These are phyloP conservation scores for Capromys pilorides DNA, from an alignment of 2,797 vertebrate species.

Conservation along the genomic window DNA sequence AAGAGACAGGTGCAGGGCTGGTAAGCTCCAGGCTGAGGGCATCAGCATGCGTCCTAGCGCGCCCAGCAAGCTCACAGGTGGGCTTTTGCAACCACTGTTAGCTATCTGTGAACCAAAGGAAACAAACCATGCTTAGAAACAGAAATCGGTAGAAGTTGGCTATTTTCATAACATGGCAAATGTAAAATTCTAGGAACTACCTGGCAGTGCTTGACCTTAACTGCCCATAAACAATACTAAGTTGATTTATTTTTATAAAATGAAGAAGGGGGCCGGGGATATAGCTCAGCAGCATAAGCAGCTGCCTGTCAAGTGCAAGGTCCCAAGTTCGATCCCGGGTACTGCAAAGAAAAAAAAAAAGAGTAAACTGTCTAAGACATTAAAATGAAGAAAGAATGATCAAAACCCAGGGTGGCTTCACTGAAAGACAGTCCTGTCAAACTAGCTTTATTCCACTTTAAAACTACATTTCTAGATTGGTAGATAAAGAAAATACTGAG, in stretches of 20 bases:
- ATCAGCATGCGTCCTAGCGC: background rate
- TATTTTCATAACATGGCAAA: conserved; percentile 15
- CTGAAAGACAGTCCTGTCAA: background rate
- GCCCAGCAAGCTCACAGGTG: background rate
- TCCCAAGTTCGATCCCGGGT: too few species aligned
- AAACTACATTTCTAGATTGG: background rate
- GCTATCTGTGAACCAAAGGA: background rate
- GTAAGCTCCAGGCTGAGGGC: conserved; percentile 24
- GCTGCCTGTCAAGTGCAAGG: too few species aligned
- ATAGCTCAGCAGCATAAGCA: too few species aligned
- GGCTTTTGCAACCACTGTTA: background rate
- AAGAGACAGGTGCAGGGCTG: conserved; percentile 29
- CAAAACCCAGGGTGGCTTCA: background rate
- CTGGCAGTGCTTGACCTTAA: background rate
- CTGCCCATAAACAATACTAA: conserved; percentile 6
- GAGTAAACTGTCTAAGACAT: too few species aligned
- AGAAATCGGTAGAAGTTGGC: background rate
- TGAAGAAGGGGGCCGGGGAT: background rate
- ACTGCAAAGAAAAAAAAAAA: too few species aligned
- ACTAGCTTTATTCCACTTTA: background rate
- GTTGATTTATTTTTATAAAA: background rate
- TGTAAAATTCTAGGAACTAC: conserved; percentile 21
- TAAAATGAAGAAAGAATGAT: background rate
- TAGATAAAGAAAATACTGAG: conserved; percentile 22
- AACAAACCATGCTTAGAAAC: conserved; percentile 3